Conservation (phyloP, 1,140 invertebrate genomes). For the Hyposmocoma kahamanoa region DNA sequence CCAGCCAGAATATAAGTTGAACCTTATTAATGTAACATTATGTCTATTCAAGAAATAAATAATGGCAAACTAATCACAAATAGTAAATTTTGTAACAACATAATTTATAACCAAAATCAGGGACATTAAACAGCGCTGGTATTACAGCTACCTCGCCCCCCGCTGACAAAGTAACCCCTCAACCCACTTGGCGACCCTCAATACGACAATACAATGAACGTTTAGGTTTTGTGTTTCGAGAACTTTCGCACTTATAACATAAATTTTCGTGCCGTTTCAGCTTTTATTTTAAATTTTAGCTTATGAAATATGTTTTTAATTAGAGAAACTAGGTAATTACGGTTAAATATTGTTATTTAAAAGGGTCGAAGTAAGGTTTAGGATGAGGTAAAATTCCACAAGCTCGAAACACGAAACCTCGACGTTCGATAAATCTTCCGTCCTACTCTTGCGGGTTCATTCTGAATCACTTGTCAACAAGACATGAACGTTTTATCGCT, state of each 20-base stretch:
- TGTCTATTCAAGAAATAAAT: no score
- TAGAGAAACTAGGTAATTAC: neutral
- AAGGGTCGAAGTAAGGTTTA: conserved; percentile 7
- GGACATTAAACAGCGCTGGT: conserved; percentile 18
- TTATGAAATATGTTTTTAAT: neutral
- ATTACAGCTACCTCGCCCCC: conserved; percentile 27
- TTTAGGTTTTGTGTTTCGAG: conserved; percentile 66
- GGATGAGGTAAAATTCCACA: conserved; percentile 41
- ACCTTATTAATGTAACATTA: no score
- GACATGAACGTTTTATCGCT: conserved; percentile 62
- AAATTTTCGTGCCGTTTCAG: conserved; percentile 1
- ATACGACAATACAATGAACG: conserved; percentile 27
- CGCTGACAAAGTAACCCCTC: conserved; percentile 4
- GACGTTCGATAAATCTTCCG: conserved; percentile 22
- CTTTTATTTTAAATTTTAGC: neutral
- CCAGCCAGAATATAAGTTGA: no score
- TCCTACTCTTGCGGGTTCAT: conserved; percentile 38
- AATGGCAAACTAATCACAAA: no score
- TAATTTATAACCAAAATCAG: neutral
- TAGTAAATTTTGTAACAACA: no score
- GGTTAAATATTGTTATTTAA: neutral
- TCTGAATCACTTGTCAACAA: conserved; percentile 47
- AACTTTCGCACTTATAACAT: conserved; percentile 30
- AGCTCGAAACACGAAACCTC: conserved; percentile 65
- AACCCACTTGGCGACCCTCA: conserved; percentile 16